Evolutionary conservation across 1,140 invertebrate genomes (phyloP).

Genomic region (Anadara kagoshimensis): DNA sequence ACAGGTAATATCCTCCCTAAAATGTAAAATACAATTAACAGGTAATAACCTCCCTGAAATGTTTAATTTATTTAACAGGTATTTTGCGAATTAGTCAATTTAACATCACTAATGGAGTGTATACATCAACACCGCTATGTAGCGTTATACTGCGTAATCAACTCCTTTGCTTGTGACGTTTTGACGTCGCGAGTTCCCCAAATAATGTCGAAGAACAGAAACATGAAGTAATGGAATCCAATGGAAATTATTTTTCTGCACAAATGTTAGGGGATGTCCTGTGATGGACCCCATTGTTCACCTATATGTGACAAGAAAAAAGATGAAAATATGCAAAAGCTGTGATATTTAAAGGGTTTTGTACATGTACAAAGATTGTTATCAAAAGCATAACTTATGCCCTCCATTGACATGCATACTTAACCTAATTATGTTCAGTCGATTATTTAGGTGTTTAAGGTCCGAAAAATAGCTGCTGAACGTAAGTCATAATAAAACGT

Average conservation of each 20-base stretch:
- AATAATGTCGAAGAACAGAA: background rate
- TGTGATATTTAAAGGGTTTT: too few species aligned
- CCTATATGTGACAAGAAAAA: too few species aligned
- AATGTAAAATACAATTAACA: too few species aligned
- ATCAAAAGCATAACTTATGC: too few species aligned
- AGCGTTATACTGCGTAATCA: background rate
- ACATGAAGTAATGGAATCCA: background rate
- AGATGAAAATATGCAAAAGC: too few species aligned
- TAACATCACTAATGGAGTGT: background rate
- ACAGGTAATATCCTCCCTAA: slow-evolving; percentile 88
- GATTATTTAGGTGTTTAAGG: too few species aligned
- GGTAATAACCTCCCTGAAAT: too few species aligned
- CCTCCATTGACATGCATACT: too few species aligned
- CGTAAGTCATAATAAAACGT: background rate
- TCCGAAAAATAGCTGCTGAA: background rate
- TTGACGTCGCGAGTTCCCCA: background rate
- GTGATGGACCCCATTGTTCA: too few species aligned
- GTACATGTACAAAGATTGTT: too few species aligned
- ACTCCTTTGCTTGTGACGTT: background rate
- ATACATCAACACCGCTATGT: background rate
- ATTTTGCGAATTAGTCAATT: background rate
- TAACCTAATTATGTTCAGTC: too few species aligned
- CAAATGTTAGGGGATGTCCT: too few species aligned
- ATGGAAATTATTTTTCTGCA: background rate
- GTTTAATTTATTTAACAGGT: background rate